Base-by-base conservation (phyloP, 2,797 vertebrate genomes). In the Coregonus ussuriensis region DNA sequence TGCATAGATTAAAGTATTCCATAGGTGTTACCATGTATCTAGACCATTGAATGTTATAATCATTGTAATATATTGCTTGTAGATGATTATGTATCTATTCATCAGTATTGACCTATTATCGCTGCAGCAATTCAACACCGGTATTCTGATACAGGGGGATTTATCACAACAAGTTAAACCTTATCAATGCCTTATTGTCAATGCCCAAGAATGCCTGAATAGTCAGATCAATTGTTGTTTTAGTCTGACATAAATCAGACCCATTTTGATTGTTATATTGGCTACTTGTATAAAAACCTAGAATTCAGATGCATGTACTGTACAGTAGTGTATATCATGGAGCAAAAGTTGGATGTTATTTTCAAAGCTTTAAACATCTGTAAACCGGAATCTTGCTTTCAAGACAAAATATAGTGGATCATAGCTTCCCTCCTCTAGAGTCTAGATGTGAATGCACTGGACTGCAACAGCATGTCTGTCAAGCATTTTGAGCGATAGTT, bases 381-480 rank as follows among this genome's bases (percentile, higher is more conserved):
- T 63, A 16, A 3, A 21, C 18, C 56, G 16, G 1, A n/a, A 62
- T 62, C 59, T 63, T 63, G 59, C 59, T 63, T 63, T 31, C 25
- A 65, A 65, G 63, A 65, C 25, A 65, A 25, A 56, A 25, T 65
- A 25, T 65, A 4, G 25, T 3, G 63, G 3, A 65, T 65, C 25
- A 65, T 65, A 65, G 11, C 11, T 29, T 29, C 25, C 2, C 21
- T 21, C 62, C 62, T 63, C 6, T 63, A 65, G 2, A 65, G 21
- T 13, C 0, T 53, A 53, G 52, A 3, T 63, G 77, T 88, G 88
- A 87, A 82, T 68, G 83, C 81, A 1, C 75, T 75, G 87, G 86
- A 89, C 81, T 84, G 81, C 84, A 54, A 54, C 75, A 78, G 53
- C 68, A 82, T 77, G 67, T 86, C 82, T 88, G 89, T 90, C 89